Conservation (phyloP, 2,113 vertebrate species). For the Chrysochloris asiatica region DNA sequence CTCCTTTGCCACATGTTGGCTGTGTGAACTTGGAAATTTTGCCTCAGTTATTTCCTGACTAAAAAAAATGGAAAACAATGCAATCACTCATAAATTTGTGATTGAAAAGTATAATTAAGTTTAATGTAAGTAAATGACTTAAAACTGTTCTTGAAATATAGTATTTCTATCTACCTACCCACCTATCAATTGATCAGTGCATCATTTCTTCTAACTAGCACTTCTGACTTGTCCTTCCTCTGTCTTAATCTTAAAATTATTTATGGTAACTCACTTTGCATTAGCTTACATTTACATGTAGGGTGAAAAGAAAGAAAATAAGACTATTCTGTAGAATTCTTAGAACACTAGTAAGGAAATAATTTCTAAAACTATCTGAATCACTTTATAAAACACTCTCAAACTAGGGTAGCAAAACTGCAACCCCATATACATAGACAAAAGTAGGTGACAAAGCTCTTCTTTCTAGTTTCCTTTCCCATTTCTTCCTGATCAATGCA, state of each 20-base stretch:
- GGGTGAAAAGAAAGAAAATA: background rate
- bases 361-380: constrained; percentile 22
- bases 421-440: background rate
- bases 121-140: background rate
- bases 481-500: background rate
- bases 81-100: background rate
- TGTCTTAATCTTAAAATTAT: background rate
- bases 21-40: background rate
- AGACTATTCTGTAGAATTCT: background rate
- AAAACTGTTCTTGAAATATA: background rate
- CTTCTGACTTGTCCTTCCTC: background rate
- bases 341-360: background rate
- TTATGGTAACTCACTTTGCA: background rate
- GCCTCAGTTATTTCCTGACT: background rate
- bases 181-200: background rate
- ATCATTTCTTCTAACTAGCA: background rate
- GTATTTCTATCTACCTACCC: background rate
- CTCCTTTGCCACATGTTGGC: background rate
- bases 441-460: background rate
- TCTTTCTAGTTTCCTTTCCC: background rate
- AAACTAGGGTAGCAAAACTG: background rate
- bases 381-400: background rate
- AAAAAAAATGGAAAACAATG: background rate
- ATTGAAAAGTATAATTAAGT: background rate
- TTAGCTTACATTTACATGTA: background rate